Base-by-base conservation (phyloP, 2,113 vertebrate genomes). In the Cervus canadensis region DNA sequence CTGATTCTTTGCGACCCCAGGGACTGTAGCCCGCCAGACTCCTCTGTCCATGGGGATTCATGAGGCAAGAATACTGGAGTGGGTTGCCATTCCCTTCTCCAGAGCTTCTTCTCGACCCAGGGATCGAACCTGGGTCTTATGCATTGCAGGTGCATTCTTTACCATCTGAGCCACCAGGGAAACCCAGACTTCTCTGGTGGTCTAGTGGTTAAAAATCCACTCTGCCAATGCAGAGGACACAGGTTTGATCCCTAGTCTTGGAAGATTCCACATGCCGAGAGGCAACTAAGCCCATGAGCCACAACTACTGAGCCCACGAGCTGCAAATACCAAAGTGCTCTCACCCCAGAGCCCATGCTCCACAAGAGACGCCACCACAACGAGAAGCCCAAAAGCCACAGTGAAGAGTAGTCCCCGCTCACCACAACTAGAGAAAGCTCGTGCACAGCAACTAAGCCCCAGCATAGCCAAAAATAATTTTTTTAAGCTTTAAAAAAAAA, bases 361-460 rank as follows among this genome's bases (percentile, higher is more conserved):
- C 6, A 12, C 67, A 43, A 76, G 36, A 76, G 36, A 26, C 14
- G 71, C 71, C 23, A 43, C 23, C 36, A 43, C 21, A 25, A 26
- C 2, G 6, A 76, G 71, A 43, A 43, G 71, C 36, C 36, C 36
- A 7, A 40, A n/a, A 71, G 19, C 11, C 71, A 43, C 71, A 43
- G 0, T 26, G 40, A 43, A 40, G 11, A 43, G 3, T 2, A 26
- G 36, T 40, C 19, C n/a, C 67, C 2, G 0, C n/a, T 40, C 19
- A 12, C 23, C 12, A 7, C 5, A 43, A 25, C 71, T 76, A 43
- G 36, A 76, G 40, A 76, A 43, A 76, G 40, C 7, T 25, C 2
- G 1, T 43, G 23, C 71, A 26, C 11, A 76, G 40, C 71, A 43
- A 26, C 71, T 25, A 14, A 43, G 23, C 36, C 40, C 40, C 71